Evolutionary conservation across 2,113 vertebrate genomes (phyloP), one percentile per base, ranked within the genome.

Genomic region (Pongo abelii): DNA sequence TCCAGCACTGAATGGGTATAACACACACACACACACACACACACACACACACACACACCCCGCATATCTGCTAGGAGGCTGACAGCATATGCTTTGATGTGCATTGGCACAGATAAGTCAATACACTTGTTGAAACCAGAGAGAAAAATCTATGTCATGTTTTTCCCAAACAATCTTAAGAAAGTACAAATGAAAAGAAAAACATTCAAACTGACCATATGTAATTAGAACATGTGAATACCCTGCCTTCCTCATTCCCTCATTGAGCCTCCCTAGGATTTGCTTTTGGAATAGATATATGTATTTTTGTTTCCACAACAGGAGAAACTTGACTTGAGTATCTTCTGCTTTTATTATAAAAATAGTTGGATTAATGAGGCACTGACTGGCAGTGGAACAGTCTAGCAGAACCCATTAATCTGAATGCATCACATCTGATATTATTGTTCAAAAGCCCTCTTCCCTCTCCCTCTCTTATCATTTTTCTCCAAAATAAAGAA

Each of bases 271-370:
- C 25, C 59, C 43, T 25, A 78, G 72, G 69, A 55, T 80, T 35
- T 78, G 32, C 14, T 87, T 79, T 87, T 13, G 17, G 72, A 50
- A 81, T 64, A 64, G 30, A 30, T 27, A 87, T 48, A 50, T 79
- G 13, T 67, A 32, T 46, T 11, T 10, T 22, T 74, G 32, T 91
- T 93, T 84, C 32, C 32, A 69, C 35, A 61, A 38, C 18, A 90
- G 40, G 57, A 89, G 57, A 72, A 57, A 16, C 50, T 64, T 87
- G 40, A 75, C 80, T 79, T 70, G 12, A 86, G 6, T 67, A 16
- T 93, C 43, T 94, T 93, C 84, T 97, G 35, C 87, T 86, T 79
- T 92, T 92, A 16, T 20, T 74, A 17, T 92, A 32, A 78, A 46
- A 91, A 27, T 11, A 69, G 79, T 95, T 22, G 48, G 88, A 86